Base-by-base conservation (phyloP, 2,797 vertebrate species). In the Macropodus opercularis region DNA sequence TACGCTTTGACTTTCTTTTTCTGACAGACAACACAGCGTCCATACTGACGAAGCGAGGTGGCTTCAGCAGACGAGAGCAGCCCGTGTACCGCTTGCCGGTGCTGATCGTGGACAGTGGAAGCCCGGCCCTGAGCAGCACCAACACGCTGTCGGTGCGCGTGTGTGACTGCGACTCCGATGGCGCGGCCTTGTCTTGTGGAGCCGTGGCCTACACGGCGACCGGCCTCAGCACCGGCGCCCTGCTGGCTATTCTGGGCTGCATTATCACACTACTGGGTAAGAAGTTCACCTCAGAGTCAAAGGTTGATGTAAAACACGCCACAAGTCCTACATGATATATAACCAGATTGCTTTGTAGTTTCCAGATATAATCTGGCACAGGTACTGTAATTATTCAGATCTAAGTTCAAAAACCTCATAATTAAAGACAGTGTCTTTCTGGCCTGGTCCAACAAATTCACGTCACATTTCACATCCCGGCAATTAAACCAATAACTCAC, bases 181-280 rank as follows among this genome's bases (percentile, higher is more conserved):
- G 95, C 0, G 71, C 92, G 27, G 93, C 95, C 34, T 89, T 94
- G 82, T 94, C 95, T 0, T 99, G 97, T 57, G 96, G 95, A 8
- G 94, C 95, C 0, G 94, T 97, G 81, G 96, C 97, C 12, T 97
- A 95, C 24, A 92, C 94, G 0, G 93, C 96, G 0, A 95, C 94
- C 0, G 97, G 96, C 53, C 94, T 99, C 38, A 98, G 97, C 84
- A 97, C 96, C 0, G 95, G 96, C 3, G 96, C 96, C n/a, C 91
- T 98, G 4, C 83, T 98, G 51, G 96, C 97, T 15, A 98, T 98
- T 42, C 77, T 98, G n/a, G 96, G 95, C 74, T 99, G 97, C 74
- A 94, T 98, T 58, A 75, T 98, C 72, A 97, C 95, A 0, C 85
- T 99, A 2, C 86, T 98, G 49, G 95, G 97, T 98, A 94, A 91